These are phyloP conservation scores for Xanthia togata DNA, from an alignment of 2,888 invertebrate genomes.

Conservation along the genomic window DNA sequence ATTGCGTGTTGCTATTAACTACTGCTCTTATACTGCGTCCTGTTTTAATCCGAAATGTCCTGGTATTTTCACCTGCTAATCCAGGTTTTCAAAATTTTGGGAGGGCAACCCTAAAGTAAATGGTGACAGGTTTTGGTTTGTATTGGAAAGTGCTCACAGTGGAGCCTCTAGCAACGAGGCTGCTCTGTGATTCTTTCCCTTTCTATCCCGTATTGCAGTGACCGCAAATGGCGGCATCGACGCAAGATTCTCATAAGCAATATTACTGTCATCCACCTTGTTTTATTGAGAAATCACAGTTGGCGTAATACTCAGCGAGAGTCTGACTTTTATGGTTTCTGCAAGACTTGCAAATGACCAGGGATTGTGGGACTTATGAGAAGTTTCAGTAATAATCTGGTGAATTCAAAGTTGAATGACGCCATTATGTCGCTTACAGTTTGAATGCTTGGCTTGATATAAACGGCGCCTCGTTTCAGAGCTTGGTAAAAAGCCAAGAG, in stretches of 20 bases:
- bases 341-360: conserved; percentile 41
- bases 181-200: conserved; percentile 9
- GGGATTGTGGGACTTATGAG: conserved; percentile 16
- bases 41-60: no score
- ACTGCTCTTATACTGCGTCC: no score
- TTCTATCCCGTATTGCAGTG: conserved; percentile 16
- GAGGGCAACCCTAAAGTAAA: no score
- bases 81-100: no score
- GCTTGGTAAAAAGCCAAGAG: conserved; percentile 46
- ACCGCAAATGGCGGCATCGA: conserved; percentile 40
- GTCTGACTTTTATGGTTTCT: conserved; percentile 46
- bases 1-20: no score
- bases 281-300: conserved; percentile 54
- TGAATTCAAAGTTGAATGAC: neutral
- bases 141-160: neutral
- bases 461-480: conserved; percentile 22
- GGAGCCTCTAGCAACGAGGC: neutral
- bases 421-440: neutral
- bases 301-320: conserved; percentile 43
- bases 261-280: conserved; percentile 49
- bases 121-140: neutral
- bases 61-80: no score
- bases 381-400: conserved; percentile 7
- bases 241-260: conserved; percentile 51
- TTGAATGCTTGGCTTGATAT: conserved; percentile 18